Percentiles rank a stretch among this genome's conserved stretches.
These are phyloP conservation scores for Cotesia vestalis DNA, from an alignment of 1,140 invertebrate genomes.

Conservation along the genomic window DNA sequence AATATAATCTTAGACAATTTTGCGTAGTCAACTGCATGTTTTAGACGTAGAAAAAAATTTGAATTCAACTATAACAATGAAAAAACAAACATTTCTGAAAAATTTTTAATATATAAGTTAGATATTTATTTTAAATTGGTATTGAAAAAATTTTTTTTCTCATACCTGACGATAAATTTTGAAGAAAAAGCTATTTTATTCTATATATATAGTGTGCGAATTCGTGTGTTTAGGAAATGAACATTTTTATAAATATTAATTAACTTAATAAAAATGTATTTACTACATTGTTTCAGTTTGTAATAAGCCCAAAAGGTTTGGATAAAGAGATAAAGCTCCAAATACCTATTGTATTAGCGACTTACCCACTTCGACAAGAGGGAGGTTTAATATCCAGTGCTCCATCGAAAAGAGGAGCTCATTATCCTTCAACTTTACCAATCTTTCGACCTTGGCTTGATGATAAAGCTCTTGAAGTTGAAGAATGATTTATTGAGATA, in stretches of 20 bases:
- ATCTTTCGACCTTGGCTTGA: constrained; percentile 90
- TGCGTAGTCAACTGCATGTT: too few relatives aligned
- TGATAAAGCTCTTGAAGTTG: constrained; percentile 70
- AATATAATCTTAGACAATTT: background rate
- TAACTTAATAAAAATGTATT: constrained; percentile 1
- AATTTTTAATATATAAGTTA: too few relatives aligned
- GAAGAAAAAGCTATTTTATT: too few relatives aligned
- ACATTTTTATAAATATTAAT: too few relatives aligned
- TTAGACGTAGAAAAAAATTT: too few relatives aligned
- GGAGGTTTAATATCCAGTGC: constrained; percentile 70
- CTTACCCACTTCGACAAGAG: constrained; percentile 84
- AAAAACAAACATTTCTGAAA: too few relatives aligned
- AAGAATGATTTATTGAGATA: constrained; percentile 50
- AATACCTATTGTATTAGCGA: constrained; percentile 90
- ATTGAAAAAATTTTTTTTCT: too few relatives aligned
- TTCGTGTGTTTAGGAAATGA: too few relatives aligned
- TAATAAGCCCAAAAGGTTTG: constrained; percentile 88
- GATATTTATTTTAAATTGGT: too few relatives aligned
- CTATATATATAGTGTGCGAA: too few relatives aligned
- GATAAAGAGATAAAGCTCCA: constrained; percentile 93
- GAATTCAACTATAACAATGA: too few relatives aligned
- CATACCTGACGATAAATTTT: too few relatives aligned
- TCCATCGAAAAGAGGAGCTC: constrained; percentile 78
- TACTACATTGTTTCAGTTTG: constrained; percentile 74
- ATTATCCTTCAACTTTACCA: constrained; percentile 92